These are phyloP conservation scores for Sphinx pinastri DNA, from an alignment of 2,888 invertebrate genomes.

Conservation along the genomic window DNA sequence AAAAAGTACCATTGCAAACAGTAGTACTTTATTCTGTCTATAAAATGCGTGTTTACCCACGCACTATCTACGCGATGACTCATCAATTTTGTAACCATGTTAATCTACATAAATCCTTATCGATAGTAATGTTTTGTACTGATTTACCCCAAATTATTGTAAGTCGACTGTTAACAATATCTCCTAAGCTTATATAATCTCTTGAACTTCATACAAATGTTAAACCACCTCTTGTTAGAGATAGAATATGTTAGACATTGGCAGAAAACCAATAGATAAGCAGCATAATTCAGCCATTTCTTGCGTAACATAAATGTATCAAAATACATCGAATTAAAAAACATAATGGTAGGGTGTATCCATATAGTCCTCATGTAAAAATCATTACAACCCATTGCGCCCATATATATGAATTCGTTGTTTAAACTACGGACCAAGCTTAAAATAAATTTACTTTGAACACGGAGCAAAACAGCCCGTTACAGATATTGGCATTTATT, in stretches of 20 bases:
- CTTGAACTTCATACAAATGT: too few relatives aligned
- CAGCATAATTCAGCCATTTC: too few relatives aligned
- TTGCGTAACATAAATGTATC: not conserved
- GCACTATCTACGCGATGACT: not conserved
- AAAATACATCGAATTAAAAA: not conserved
- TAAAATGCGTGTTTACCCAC: not conserved
- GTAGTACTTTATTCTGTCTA: not conserved
- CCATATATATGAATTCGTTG: conserved; percentile 68
- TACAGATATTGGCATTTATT: conserved; percentile 37
- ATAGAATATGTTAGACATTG: too few relatives aligned
- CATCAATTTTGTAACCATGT: not conserved
- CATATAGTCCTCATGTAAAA: conserved; percentile 54
- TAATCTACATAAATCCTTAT: conserved; percentile 17
- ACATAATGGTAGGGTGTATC: conserved; percentile 44
- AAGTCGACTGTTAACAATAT: conserved; percentile 1
- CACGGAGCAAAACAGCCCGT: conserved; percentile 48
- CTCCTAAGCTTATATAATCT: conserved; percentile 9
- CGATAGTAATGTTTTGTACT: not conserved
- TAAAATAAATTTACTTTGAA: conserved; percentile 72
- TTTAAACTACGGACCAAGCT: conserved; percentile 67
- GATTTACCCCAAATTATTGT: not conserved
- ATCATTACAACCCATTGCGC: conserved; percentile 73
- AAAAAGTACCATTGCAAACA: too few relatives aligned
- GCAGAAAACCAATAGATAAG: too few relatives aligned
- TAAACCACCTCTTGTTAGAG: too few relatives aligned